Evolutionary conservation across 2,888 invertebrate species (phyloP).

Genomic region (Orchestes rusci): DNA sequence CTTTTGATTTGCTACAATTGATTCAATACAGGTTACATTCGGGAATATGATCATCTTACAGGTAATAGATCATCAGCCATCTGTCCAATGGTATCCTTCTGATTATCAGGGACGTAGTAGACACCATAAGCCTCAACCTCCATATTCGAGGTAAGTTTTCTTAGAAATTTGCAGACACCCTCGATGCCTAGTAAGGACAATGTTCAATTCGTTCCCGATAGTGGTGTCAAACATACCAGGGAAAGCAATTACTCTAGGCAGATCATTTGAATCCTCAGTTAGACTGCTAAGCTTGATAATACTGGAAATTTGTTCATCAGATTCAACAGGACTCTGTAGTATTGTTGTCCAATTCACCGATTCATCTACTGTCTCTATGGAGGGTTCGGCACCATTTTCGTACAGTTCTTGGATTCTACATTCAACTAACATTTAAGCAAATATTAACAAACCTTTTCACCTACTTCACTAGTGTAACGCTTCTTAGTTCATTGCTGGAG

Average conservation of each 20-base stretch:
- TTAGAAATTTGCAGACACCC: constrained; percentile 52
- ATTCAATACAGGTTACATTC: too few species aligned
- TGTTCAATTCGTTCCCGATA: not conserved
- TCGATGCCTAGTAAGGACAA: constrained; percentile 49
- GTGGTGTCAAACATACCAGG: constrained; percentile 11
- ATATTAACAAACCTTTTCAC: too few species aligned
- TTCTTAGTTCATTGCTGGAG: constrained; percentile 77
- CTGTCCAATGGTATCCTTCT: constrained; percentile 43
- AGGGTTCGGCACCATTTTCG: too few species aligned
- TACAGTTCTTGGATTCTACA: too few species aligned
- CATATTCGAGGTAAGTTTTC: constrained; percentile 48
- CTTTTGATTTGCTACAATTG: constrained; percentile 5
- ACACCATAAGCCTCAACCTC: constrained; percentile 49
- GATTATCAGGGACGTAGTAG: constrained; percentile 47
- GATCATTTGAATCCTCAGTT: not conserved
- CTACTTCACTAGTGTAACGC: constrained; percentile 65
- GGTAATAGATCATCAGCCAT: constrained; percentile 42
- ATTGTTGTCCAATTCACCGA: constrained; percentile 3
- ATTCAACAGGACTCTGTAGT: not conserved
- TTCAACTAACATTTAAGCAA: too few species aligned
- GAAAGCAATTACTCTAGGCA: constrained; percentile 9
- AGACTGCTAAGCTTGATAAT: constrained; percentile 2
- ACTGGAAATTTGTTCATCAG: not conserved
- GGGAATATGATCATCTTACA: constrained; percentile 6
- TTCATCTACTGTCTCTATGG: too few species aligned